Conservation (phyloP, 2,113 vertebrate species). For the Aythya baeri region DNA sequence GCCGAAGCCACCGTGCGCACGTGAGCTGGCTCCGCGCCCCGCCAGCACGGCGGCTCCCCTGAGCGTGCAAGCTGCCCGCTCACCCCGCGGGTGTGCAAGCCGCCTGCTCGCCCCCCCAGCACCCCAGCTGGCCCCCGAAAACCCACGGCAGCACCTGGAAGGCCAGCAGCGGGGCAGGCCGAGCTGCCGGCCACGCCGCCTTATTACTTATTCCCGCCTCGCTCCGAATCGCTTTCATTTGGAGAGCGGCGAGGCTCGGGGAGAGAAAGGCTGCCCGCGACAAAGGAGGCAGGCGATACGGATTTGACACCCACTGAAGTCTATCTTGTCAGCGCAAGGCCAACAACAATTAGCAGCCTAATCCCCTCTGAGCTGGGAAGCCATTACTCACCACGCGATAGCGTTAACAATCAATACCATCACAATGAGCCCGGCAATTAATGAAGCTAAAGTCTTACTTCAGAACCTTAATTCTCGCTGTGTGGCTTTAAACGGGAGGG, state of each 20-base stretch:
- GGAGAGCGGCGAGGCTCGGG: neutral
- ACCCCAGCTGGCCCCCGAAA: accelerated
- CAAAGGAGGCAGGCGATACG: slow-evolving; percentile 69
- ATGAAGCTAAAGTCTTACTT: slow-evolving; percentile 83
- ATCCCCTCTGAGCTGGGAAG: slow-evolving; percentile 80
- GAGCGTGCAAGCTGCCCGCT: neutral
- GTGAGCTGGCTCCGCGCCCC: neutral
- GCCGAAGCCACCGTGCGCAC: neutral
- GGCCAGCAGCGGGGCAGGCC: neutral
- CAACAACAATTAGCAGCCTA: slow-evolving; percentile 89
- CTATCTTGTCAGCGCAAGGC: slow-evolving; percentile 84
- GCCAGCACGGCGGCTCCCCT: neutral
- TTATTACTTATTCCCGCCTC: slow-evolving; percentile 32
- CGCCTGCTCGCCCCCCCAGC: neutral
- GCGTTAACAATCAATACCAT: slow-evolving; percentile 88
- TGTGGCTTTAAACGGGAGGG: slow-evolving; percentile 66
- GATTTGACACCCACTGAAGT: slow-evolving; percentile 76
- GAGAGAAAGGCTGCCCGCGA: slow-evolving; percentile 36
- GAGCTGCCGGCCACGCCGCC: neutral
- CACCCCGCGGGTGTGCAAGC: accelerated
- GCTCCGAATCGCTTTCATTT: slow-evolving; percentile 38
- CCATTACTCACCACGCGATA: slow-evolving; percentile 81
- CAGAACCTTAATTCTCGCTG: slow-evolving; percentile 78
- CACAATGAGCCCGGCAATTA: slow-evolving; percentile 85
- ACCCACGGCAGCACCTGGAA: neutral